phyloP scores from a whole-genome alignment of 1,140 invertebrate species.

The Carcinoscorpius rotundicauda region DNA sequence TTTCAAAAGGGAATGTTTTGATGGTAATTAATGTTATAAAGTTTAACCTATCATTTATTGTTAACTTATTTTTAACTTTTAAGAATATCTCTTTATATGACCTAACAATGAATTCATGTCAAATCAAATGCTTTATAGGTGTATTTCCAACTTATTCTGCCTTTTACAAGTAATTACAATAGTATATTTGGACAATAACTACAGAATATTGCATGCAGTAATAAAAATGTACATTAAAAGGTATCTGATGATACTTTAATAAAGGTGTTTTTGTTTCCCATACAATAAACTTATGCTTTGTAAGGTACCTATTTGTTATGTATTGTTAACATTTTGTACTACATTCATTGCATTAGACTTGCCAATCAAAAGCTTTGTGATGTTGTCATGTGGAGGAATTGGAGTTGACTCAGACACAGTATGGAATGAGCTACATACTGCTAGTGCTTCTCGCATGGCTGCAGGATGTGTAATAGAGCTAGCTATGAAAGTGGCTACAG shows the following conservation, averaged over 20 bases:
- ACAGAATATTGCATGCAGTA: neutral
- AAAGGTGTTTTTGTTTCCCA: too few species aligned
- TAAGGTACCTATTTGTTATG: neutral
- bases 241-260: too few species aligned
- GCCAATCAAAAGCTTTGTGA: conserved; percentile 75
- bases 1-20: too few species aligned
- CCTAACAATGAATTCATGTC: too few species aligned
- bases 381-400: conserved; percentile 86
- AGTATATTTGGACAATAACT: neutral
- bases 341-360: conserved; percentile 37
- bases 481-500: conserved; percentile 51
- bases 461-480: conserved; percentile 90
- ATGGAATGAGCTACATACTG: conserved; percentile 93
- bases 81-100: too few species aligned
- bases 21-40: too few species aligned
- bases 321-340: neutral
- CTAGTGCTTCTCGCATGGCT: conserved; percentile 84
- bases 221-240: neutral
- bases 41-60: too few species aligned
- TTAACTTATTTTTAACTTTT: too few species aligned
- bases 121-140: too few species aligned
- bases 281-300: too few species aligned
- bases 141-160: too few species aligned
- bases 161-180: too few species aligned
- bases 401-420: conserved; percentile 96